phyloP scores from a whole-genome alignment of 2,113 vertebrate genomes.

The Daubentonia madagascariensis region DNA sequence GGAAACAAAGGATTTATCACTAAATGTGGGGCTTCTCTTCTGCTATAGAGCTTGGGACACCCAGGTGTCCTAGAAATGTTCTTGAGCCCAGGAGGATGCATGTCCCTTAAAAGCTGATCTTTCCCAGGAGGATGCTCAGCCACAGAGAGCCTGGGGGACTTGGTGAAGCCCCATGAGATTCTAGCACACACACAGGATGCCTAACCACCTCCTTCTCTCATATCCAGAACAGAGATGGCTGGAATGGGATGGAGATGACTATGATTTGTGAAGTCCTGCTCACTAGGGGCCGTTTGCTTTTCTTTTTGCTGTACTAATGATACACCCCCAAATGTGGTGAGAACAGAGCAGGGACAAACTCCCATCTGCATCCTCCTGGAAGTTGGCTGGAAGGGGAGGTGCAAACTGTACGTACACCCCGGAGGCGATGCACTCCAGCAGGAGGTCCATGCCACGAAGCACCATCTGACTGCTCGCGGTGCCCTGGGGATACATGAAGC shows the following conservation, averaged over 20 bases:
- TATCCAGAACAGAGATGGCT: background rate
- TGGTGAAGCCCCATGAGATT: background rate
- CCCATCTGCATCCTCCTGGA: background rate
- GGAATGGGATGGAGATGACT: background rate
- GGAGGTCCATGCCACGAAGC: slow-evolving; percentile 91
- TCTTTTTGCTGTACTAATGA: background rate
- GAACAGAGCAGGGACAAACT: background rate
- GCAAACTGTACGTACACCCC: slow-evolving; percentile 90
- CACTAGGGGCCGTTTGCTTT: background rate
- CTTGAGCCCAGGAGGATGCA: background rate
- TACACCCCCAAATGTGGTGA: background rate
- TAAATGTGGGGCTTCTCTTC: background rate
- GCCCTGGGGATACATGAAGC: slow-evolving; percentile 93
- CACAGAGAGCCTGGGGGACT: background rate
- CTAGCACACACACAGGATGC: background rate
- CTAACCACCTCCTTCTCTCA: background rate
- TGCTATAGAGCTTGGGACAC: background rate
- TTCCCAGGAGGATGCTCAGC: background rate
- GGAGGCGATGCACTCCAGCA: slow-evolving; percentile 97
- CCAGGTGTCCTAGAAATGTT: background rate
- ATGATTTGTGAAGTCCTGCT: background rate
- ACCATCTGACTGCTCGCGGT: slow-evolving; percentile 94
- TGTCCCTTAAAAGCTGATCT: background rate
- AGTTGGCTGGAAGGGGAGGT: background rate
- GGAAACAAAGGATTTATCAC: background rate